Percentiles rank a stretch among this genome's conserved stretches.
phyloP scores from a whole-genome alignment of 2,888 invertebrate species.

The Noctua janthina region DNA sequence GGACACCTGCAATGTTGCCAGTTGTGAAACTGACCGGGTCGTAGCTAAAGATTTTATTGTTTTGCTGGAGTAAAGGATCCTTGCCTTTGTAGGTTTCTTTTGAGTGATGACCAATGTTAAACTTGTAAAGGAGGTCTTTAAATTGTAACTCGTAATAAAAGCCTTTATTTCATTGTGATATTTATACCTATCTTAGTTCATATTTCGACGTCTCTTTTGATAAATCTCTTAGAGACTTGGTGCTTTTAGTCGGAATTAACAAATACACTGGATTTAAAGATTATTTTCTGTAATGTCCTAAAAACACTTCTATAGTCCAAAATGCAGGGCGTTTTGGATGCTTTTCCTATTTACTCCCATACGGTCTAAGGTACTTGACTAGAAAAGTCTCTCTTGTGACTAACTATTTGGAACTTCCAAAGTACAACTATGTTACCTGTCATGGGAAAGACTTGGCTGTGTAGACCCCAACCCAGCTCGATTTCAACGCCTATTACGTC shows the following conservation, averaged over 20 bases:
- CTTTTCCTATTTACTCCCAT: too few relatives aligned
- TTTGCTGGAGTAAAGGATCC: background rate
- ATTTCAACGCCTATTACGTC: background rate
- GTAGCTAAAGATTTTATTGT: constrained; percentile 6
- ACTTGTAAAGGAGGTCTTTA: background rate
- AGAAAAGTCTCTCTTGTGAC: background rate
- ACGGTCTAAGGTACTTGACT: background rate
- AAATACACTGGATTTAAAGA: background rate
- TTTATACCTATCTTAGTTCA: background rate
- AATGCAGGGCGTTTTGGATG: background rate
- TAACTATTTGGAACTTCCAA: too few relatives aligned
- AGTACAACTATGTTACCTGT: background rate
- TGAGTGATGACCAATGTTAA: background rate
- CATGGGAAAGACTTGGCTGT: background rate
- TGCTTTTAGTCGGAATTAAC: background rate
- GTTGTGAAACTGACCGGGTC: constrained; percentile 18
- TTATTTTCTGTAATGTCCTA: background rate
- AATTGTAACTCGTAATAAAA: background rate
- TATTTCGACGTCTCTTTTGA: background rate
- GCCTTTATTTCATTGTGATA: background rate
- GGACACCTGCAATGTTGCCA: constrained; percentile 39
- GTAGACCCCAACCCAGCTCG: background rate
- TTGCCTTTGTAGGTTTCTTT: background rate
- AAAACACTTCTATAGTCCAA: background rate
- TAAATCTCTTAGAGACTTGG: background rate